A percentile compares a stretch with the other conserved stretches of the same genome.
Evolutionary conservation across 2,113 vertebrate genomes (phyloP).

Genomic region (Cryptotis parvus): DNA sequence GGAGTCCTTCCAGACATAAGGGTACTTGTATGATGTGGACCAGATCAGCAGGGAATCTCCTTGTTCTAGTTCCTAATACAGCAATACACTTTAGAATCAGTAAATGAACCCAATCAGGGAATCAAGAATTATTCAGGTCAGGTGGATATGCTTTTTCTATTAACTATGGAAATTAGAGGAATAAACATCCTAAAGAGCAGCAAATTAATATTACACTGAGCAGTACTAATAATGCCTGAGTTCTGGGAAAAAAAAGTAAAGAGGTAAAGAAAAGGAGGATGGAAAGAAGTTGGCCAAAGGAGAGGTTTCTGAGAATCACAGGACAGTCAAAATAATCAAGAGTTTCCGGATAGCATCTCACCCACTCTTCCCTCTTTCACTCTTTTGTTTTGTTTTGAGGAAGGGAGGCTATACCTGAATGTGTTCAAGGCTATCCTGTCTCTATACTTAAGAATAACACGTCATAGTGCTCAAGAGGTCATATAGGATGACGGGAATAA

Average conservation of each 20-base stretch:
- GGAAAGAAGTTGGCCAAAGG: no score
- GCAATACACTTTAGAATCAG: neutral
- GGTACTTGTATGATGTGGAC: neutral
- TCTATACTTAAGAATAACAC: no score
- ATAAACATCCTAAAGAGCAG: neutral
- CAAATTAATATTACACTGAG: neutral
- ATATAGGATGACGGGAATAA: no score
- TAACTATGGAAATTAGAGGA: conserved; percentile 1
- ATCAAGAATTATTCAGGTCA: neutral
- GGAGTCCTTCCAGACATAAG: neutral
- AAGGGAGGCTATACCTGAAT: no score
- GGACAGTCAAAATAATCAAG: neutral
- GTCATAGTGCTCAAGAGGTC: no score
- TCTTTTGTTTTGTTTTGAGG: no score
- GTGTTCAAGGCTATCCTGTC: no score
- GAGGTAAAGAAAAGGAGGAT: neutral
- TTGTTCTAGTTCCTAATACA: neutral
- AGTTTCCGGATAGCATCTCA: neutral
- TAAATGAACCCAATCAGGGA: neutral
- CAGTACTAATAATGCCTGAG: neutral
- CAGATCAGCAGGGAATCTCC: neutral
- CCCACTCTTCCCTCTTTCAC: neutral
- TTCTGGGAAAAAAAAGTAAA: neutral
- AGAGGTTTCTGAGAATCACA: neutral
- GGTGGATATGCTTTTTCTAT: neutral